Evolutionary conservation across 2,797 vertebrate genomes (phyloP), one percentile per base, ranked within the genome.

Genomic region (Microctenopoma steveboyesi): DNA sequence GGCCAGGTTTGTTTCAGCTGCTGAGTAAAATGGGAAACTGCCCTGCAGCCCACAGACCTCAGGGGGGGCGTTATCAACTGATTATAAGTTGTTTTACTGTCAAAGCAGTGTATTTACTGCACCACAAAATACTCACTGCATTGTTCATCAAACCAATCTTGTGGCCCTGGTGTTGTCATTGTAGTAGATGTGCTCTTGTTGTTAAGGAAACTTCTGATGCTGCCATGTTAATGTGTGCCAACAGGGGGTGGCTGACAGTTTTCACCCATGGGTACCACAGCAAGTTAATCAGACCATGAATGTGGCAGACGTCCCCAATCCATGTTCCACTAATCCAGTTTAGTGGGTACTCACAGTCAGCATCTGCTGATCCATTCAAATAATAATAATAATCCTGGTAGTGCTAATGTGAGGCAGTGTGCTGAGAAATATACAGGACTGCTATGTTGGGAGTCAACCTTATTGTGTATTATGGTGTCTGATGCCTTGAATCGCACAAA

Each of bases 331-430:
- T 82, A 68, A 76, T 72, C 74, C 48, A 16, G 15, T 9, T 62
- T 48, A 64, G 27, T n/a, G 58, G 15, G 51, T 39, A 46, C 56
- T 64, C 4, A n/a, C 51, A 47, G 57, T 68, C 67, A 37, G 51
- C 75, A 74, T 72, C 76, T 79, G 78, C 30, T 43, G 30, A 47
- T 37, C 11, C 18, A 69, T 39, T 59, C 4, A 51, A 49, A 56
- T 52, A 22, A 45, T 18, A 12, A 10, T 42, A 2, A 42, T 35
- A 18, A 58, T 57, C 62, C 42, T 22, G 35, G 18, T 37, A 40
- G 11, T n/a, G 40, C 18, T 14, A 2, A 35, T 35, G 33, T 35
- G 33, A 35, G 33, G 33, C 33, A 8, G 33, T 35, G 33, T 9
- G 33, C 11, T 45, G 7, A 47, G 3, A 51, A 64, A 43, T 35